Conservation (phyloP, 1,140 invertebrate genomes). For the Rhizoglyphus robini region DNA sequence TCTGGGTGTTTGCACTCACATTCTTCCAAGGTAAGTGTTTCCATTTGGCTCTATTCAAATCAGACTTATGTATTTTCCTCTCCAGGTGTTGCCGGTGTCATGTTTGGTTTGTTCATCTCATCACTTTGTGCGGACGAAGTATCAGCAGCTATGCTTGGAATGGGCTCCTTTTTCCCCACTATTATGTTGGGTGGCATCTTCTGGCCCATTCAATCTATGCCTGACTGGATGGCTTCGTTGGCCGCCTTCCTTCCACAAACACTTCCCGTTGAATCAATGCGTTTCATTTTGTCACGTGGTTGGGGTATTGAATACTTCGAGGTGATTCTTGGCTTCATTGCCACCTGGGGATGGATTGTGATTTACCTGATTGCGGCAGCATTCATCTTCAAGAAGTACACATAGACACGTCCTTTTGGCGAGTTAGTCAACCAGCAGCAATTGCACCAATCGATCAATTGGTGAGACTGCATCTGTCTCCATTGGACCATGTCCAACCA, state of each 20-base stretch:
- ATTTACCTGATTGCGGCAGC: slow-evolving; percentile 66
- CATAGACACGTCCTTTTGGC: too few species aligned
- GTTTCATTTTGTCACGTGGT: slow-evolving; percentile 23
- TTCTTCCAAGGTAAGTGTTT: slow-evolving; percentile 57
- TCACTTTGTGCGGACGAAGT: slow-evolving; percentile 72
- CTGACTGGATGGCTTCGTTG: slow-evolving; percentile 60
- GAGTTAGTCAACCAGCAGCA: too few species aligned
- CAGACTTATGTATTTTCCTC: not conserved
- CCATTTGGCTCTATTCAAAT: not conserved
- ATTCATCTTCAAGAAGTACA: slow-evolving; percentile 28
- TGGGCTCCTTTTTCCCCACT: slow-evolving; percentile 74
- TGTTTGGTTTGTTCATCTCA: slow-evolving; percentile 78
- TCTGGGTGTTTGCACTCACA: slow-evolving; percentile 58
- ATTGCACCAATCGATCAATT: too few species aligned
- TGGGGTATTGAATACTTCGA: slow-evolving; percentile 28
- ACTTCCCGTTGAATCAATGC: slow-evolving; percentile 42
- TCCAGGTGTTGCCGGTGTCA: slow-evolving; percentile 54
- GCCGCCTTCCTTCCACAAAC: slow-evolving; percentile 74
- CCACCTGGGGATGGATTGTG: slow-evolving; percentile 22
- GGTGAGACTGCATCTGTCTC: too few species aligned
- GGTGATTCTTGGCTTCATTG: slow-evolving; percentile 19
- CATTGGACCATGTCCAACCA: too few species aligned
- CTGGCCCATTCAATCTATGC: slow-evolving; percentile 86
- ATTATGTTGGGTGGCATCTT: slow-evolving; percentile 75
- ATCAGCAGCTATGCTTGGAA: slow-evolving; percentile 76